A percentile compares a stretch with the other conserved stretches of the same genome.
Evolutionary conservation across 1,140 invertebrate genomes (phyloP).

Genomic region (Vanessa tameamea): DNA sequence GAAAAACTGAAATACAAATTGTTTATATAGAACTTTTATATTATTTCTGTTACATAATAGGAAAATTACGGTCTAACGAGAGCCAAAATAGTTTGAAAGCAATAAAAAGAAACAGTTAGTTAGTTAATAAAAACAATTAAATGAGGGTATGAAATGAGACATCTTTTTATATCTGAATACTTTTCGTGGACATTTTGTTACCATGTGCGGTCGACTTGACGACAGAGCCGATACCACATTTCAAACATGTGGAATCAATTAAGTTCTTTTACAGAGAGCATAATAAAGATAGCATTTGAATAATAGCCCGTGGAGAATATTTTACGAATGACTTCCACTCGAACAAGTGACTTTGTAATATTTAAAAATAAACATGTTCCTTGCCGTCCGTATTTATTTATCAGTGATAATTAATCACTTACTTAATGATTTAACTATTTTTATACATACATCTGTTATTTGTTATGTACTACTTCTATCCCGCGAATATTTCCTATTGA

Average conservation of each 20-base stretch:
- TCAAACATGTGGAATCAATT: slow-evolving; percentile 76
- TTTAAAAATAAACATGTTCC: slow-evolving; percentile 32
- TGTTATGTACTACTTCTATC: too few relatives aligned
- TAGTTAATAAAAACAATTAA: slow-evolving; percentile 4
- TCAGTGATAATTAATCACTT: slow-evolving; percentile 4
- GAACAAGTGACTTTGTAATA: slow-evolving; percentile 57
- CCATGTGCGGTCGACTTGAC: slow-evolving; percentile 56
- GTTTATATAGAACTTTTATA: too few relatives aligned
- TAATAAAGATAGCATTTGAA: slow-evolving; percentile 75
- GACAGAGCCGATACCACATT: slow-evolving; percentile 58
- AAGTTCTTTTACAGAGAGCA: slow-evolving; percentile 70
- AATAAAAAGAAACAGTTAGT: background rate
- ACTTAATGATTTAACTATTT: background rate
- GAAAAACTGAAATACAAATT: too few relatives aligned
- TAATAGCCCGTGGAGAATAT: slow-evolving; percentile 73
- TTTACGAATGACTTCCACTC: slow-evolving; percentile 73
- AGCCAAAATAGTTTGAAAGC: too few relatives aligned
- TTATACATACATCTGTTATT: background rate
- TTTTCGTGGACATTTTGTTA: slow-evolving; percentile 44
- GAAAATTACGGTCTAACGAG: too few relatives aligned
- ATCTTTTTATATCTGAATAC: slow-evolving; percentile 12
- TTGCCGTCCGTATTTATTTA: background rate
- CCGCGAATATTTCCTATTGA: too few relatives aligned
- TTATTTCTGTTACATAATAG: too few relatives aligned
- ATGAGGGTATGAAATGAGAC: background rate